Conservation (phyloP, 2,797 vertebrate genomes). For the Acanthurus tractus region DNA sequence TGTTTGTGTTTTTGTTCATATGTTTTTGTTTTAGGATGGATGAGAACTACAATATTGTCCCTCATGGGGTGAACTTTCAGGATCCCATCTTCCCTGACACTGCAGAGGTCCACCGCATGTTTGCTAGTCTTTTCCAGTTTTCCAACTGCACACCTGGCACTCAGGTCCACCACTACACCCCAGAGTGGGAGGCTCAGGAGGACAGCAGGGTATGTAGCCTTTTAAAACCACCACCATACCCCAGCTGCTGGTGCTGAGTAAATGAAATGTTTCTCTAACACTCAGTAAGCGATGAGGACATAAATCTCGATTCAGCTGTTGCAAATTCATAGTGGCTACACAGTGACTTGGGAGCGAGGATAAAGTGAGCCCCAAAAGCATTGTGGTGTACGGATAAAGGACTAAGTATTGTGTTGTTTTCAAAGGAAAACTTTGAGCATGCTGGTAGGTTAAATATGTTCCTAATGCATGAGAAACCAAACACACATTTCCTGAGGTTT, state of each 20-base stretch:
- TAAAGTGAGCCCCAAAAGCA: conserved; percentile 7
- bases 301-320: conserved; percentile 18
- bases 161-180: conserved; percentile 85
- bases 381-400: conserved; percentile 32
- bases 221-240: conserved; percentile 2
- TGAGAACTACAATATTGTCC: conserved; percentile 89
- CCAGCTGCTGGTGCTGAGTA: background rate
- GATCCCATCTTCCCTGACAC: conserved; percentile 89
- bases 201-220: conserved; percentile 85
- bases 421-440: conserved; percentile 36
- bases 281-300: conserved; percentile 9
- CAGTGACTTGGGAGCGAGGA: conserved; percentile 19
- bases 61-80: conserved; percentile 91
- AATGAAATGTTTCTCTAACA: conserved; percentile 15
- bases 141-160: conserved; percentile 88
- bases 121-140: conserved; percentile 90
- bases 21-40: conserved; percentile 84
- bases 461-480: conserved; percentile 58
- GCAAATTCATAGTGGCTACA: conserved; percentile 10
- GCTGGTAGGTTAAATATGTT: conserved; percentile 46
- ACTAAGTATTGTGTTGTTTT: conserved; percentile 54
- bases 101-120: conserved; percentile 87
- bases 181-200: conserved; percentile 89
- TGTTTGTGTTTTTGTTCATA: background rate
- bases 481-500: conserved; percentile 64